Base-by-base conservation (phyloP, 2,888 invertebrate genomes). In the Micropterix aruncella region DNA sequence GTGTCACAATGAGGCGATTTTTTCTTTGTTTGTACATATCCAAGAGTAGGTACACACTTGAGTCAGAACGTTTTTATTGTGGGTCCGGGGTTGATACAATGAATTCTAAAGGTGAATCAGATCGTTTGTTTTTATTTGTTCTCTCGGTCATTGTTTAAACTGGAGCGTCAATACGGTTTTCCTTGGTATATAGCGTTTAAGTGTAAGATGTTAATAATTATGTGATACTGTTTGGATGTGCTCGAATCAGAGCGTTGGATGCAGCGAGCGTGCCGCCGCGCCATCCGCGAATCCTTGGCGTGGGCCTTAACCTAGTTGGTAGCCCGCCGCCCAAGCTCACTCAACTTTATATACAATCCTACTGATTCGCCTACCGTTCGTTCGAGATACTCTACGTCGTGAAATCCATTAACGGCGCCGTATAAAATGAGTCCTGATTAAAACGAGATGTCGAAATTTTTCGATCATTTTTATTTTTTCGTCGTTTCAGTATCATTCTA, bases 211-310 rank as follows among this genome's bases (percentile, higher is more conserved):
- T 27, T 27, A n/a, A 9, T 7, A 27, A 9, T 9, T 27, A 27
- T 7, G 36, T 27, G 36, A n/a, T 27, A 7, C 12, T 9, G 36
- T n/a, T 9, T 27, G n/a, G 36, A 27, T 27, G n/a, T n/a, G n/a
- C 14, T 58, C 59, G 64, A 68, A 67, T 68, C 66, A 68, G 69
- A 68, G 66, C 68, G 69, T 67, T n/a, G 38, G 9, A 15, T 7
- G 38, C 38, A 9, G 15, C 38, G 12, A 15, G 14, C 38, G 38
- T 5, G n/a, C n/a, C 4, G 38, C 9, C 38, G 5, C 4, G 38
- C 68, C 67, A 66, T 69, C 70, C 70, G 69, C 61, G 70, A 69
- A 70, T 68, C 70, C 70, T 70, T 70, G 70, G 60, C 65, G 65
- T 19, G 54, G 66, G 69, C 70, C 70, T 70, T 70, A 70, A 70